These are phyloP conservation scores for Drosophila robusta DNA, from an alignment of 2,888 invertebrate species.

Conservation along the genomic window DNA sequence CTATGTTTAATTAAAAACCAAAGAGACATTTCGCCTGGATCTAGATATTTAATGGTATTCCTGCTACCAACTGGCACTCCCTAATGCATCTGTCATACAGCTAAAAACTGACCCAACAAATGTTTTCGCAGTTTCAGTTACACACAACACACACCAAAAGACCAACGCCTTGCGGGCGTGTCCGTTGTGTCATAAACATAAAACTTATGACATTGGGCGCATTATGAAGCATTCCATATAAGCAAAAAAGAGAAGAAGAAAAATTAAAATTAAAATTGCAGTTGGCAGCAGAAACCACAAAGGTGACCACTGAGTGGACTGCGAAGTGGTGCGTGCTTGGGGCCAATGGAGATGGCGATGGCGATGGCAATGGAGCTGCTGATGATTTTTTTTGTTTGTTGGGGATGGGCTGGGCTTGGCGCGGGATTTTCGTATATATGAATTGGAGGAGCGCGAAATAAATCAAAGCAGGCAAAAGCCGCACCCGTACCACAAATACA, in stretches of 20 bases:
- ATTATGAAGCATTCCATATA: conserved; percentile 45
- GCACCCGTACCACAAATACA: conserved; percentile 26
- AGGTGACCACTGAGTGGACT: conserved; percentile 35
- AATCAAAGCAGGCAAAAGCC: conserved; percentile 45
- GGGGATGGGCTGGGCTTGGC: conserved; percentile 23
- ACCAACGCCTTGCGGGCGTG: conserved; percentile 61
- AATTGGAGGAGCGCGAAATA: conserved; percentile 31
- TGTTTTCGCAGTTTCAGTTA: conserved; percentile 7
- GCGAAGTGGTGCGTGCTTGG: conserved; percentile 56
- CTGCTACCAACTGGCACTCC: conserved; percentile 6
- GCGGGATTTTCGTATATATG: neutral
- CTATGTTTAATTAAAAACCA: neutral
- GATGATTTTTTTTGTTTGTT: neutral
- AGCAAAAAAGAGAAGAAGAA: conserved; percentile 9
- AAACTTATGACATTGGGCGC: conserved; percentile 63
- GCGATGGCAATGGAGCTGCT: too few species aligned
- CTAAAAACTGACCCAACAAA: conserved; percentile 14
- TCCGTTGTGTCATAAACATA: conserved; percentile 42
- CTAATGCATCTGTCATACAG: conserved; percentile 16
- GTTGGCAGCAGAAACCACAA: conserved; percentile 26
- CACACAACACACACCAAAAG: neutral
- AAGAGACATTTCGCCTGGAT: neutral
- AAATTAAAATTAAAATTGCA: conserved; percentile 46
- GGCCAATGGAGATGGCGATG: conserved; percentile 39
- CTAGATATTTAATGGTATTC: neutral